Conservation (phyloP, 1,140 invertebrate genomes). For the Choristoneura fumiferana region DNA sequence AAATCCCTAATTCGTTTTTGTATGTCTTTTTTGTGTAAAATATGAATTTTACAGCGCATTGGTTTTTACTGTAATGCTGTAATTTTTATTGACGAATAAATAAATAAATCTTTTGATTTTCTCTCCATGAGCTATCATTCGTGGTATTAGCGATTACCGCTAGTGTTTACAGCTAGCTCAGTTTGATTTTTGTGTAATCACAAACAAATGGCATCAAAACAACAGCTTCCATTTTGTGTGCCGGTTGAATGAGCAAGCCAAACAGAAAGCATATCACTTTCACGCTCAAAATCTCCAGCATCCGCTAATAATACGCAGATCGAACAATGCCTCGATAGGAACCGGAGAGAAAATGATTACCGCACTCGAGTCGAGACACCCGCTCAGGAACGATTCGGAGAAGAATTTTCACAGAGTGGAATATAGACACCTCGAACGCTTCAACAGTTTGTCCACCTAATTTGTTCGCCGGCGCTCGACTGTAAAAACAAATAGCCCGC, state of each 20-base stretch:
- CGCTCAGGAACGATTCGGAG: constrained; percentile 58
- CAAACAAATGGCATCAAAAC: too few relatives aligned
- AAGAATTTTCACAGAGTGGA: constrained; percentile 65
- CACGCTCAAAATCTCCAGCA: constrained; percentile 38
- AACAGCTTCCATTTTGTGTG: constrained; percentile 29
- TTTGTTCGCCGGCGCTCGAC: constrained; percentile 72
- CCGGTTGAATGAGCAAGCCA: constrained; percentile 12
- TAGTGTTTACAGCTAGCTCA: too few relatives aligned
- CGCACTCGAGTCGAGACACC: constrained; percentile 53
- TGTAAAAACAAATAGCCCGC: constrained; percentile 74
- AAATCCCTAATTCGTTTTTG: too few relatives aligned
- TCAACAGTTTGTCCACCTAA: constrained; percentile 77
- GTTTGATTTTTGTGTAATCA: too few relatives aligned
- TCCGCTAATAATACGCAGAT: constrained; percentile 49
- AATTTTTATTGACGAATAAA: too few relatives aligned
- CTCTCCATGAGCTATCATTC: too few relatives aligned
- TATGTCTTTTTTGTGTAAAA: too few relatives aligned
- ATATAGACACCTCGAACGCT: constrained; percentile 73
- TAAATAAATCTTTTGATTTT: too few relatives aligned
- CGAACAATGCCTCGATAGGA: constrained; percentile 41
- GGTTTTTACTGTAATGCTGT: too few relatives aligned
- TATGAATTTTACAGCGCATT: too few relatives aligned
- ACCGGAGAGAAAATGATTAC: constrained; percentile 64
- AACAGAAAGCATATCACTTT: constrained; percentile 29
- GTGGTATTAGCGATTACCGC: too few relatives aligned